Percentiles rank a stretch among this genome's conserved stretches.
Evolutionary conservation across 1,140 invertebrate genomes (phyloP).

Genomic region (Bursaphelenchus mucronatus): DNA sequence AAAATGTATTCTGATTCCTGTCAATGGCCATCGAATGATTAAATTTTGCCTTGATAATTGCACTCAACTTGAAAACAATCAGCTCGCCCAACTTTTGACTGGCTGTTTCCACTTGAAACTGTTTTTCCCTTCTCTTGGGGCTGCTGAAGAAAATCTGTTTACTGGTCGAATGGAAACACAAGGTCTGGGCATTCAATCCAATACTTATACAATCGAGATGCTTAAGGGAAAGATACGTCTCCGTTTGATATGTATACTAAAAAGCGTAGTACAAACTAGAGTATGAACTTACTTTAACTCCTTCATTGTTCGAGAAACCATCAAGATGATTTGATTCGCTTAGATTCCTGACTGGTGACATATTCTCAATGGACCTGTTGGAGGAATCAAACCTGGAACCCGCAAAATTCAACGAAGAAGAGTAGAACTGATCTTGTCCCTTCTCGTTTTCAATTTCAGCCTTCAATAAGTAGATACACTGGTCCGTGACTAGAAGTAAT

Average conservation of each 20-base stretch:
- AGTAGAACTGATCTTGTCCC: too few species aligned
- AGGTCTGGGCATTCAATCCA: constrained; percentile 25
- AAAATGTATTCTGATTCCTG: neutral
- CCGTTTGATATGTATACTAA: constrained; percentile 16
- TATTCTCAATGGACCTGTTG: too few species aligned
- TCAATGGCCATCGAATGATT: neutral
- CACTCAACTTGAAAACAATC: constrained; percentile 21
- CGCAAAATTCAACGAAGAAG: too few species aligned
- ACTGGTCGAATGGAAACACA: constrained; percentile 33
- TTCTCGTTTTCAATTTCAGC: neutral
- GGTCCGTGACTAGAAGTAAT: constrained; percentile 31
- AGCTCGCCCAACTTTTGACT: constrained; percentile 30
- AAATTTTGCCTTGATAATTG: constrained; percentile 11
- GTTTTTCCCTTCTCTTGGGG: neutral
- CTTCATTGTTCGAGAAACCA: too few species aligned
- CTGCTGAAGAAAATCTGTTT: constrained; percentile 15
- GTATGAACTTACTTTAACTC: too few species aligned
- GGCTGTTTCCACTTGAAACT: constrained; percentile 34
- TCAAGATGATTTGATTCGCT: too few species aligned
- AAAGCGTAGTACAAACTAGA: neutral
- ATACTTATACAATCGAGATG: constrained; percentile 8
- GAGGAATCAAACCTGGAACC: too few species aligned
- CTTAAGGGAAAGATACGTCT: constrained; percentile 12
- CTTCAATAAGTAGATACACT: constrained; percentile 29
- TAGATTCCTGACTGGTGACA: too few species aligned